Conservation (phyloP, 2,888 invertebrate species). For the Hyppa rectilinea region DNA sequence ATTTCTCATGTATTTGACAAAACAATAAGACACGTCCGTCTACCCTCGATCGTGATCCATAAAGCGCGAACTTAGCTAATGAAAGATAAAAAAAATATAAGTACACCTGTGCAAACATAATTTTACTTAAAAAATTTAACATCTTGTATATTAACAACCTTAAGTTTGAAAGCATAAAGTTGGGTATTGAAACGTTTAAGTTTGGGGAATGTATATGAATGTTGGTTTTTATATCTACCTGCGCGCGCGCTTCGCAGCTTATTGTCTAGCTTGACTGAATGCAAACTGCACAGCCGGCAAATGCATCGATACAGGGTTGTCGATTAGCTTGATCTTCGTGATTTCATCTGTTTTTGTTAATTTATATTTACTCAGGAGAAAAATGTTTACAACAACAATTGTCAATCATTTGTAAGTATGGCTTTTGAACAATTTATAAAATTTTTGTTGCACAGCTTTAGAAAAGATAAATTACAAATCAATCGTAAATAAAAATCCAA, state of each 20-base stretch:
- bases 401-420: background rate
- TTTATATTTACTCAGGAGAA: background rate
- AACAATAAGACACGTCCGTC: constrained; percentile 87
- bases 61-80: constrained; percentile 90
- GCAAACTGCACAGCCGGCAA: constrained; percentile 87
- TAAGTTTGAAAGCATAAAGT: constrained; percentile 64
- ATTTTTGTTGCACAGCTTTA: background rate
- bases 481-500: background rate
- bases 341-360: constrained; percentile 27
- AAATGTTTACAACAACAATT: too few relatives aligned
- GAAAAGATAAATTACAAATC: background rate
- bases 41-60: constrained; percentile 88
- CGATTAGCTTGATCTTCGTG: constrained; percentile 58
- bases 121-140: constrained; percentile 14
- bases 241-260: constrained; percentile 84
- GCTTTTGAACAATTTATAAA: background rate
- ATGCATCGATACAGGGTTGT: constrained; percentile 83
- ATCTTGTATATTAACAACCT: constrained; percentile 49
- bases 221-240: constrained; percentile 84
- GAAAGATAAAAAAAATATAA: constrained; percentile 86
- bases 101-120: constrained; percentile 81
- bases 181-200: constrained; percentile 35
- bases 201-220: constrained; percentile 53
- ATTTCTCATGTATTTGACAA: constrained; percentile 88
- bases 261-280: constrained; percentile 87